Evolutionary conservation across 2,888 invertebrate genomes (phyloP).

Genomic region (Pollenia labialis): DNA sequence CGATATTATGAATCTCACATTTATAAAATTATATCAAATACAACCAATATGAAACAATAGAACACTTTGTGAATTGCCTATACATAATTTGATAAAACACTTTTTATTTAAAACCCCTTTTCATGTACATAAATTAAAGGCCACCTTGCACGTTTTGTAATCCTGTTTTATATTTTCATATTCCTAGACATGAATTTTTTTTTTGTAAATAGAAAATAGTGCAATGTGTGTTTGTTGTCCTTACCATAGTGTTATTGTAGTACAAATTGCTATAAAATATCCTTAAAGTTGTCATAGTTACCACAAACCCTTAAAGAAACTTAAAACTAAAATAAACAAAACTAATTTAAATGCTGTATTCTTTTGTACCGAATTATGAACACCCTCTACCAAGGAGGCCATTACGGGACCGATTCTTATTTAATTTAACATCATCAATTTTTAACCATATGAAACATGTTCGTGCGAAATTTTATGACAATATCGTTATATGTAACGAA

Average conservation of each 20-base stretch:
- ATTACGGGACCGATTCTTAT: too few species aligned
- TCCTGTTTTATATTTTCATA: constrained; percentile 43
- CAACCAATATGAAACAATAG: background rate
- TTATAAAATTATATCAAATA: background rate
- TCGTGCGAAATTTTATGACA: too few species aligned
- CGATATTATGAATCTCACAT: too few species aligned
- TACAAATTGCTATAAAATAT: constrained; percentile 56
- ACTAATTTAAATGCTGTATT: background rate
- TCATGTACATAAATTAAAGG: constrained; percentile 28
- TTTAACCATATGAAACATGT: too few species aligned
- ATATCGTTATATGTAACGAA: too few species aligned
- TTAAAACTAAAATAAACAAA: constrained; percentile 22
- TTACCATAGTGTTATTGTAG: constrained; percentile 62
- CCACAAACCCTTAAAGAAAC: constrained; percentile 70
- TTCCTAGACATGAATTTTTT: constrained; percentile 22
- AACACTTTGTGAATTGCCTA: background rate
- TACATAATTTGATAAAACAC: background rate
- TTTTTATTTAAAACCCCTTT: constrained; percentile 12
- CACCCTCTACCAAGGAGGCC: too few species aligned
- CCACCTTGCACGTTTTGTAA: constrained; percentile 57
- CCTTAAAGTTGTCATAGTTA: constrained; percentile 80
- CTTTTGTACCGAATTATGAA: too few species aligned
- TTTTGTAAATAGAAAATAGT: constrained; percentile 38
- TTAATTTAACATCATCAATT: too few species aligned
- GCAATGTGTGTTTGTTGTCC: constrained; percentile 40